Evolutionary conservation across 2,888 invertebrate genomes (phyloP), one percentile per base, ranked within the genome.

Genomic region (Limnephilus lunatus): DNA sequence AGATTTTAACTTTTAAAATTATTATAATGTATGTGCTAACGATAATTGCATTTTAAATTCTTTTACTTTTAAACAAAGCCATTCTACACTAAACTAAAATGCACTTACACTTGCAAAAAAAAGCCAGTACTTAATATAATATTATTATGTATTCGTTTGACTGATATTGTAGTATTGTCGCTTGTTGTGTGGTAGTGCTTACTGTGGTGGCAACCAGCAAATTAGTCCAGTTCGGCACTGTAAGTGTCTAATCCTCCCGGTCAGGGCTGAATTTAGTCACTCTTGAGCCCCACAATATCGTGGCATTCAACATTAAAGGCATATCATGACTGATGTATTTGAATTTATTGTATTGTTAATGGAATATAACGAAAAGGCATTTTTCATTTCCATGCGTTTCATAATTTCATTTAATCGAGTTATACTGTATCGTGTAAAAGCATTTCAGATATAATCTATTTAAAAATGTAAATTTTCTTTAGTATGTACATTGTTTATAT

Each of bases 101-200:
- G 68, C 68, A n/a, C 68, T 68, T n/a, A 68, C 68, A n/a, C 68
- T 68, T 68, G 68, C 68, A 68, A 68, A 68, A n/a, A 68, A 68
- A 68, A 68, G 25, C n/a, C 68, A 68, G 68, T 2, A 68, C 68
- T 25, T 68, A 68, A 68, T 53, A n/a, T 68, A 68, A 68, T n/a
- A 68, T 48, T 68, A 68, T 68, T 68, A 68, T 68, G 68, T 68
- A n/a, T 68, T n/a, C 9, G 25, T 68, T 68, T 68, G 68, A 25
- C 68, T 68, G 68, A 68, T 68, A 68, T 68, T 68, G 68, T 68
- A n/a, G 68, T 68, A 68, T 68, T 68, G 68, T 68, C 25, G 68
- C 68, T 4, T 25, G 68, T n/a, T 25, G 68, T 7, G 25, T 68
- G 68, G 68, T 68, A 68, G 68, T 68, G 68, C 25, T 68, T 68